Base-by-base conservation (phyloP, 2,888 invertebrate genomes). In the Xylota sylvarum region DNA sequence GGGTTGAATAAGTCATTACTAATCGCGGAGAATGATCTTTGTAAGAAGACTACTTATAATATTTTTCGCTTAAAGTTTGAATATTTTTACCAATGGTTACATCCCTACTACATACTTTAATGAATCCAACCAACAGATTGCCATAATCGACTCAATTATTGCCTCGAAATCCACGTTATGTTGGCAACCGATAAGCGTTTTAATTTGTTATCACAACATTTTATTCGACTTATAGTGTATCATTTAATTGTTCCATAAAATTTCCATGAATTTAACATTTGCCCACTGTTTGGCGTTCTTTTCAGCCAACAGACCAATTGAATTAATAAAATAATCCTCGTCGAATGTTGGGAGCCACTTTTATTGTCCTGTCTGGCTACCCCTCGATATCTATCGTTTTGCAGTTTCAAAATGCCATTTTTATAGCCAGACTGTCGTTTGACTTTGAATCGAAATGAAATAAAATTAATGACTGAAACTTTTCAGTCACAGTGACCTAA, bases 381-480 rank as follows among this genome's bases (percentile, higher is more conserved):
- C 46, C 5, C 19, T 9, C 23, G 32, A 35, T 46, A 17, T 43
- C 56, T 43, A 32, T 27, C 5, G 30, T 5, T 62, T 30, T 43
- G 9, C 14, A 62, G 32, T 58, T 43, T 32, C 35, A 48, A 58
- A 58, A 46, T 9, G 2, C 17, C 19, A 46, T 58, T 58, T 58
- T 72, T 58, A 72, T 46, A 10, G 58, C 46, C 46, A 32, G 17
- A 50, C 43, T 27, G 40, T 48, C 58, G 30, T 58, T 58, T 58
- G 46, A 46, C 46, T 58, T 10, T 46, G 43, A 58, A 58, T 72
- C 10, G 70, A 19, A 58, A 72, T 72, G 46, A 14, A 9, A 72
- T 72, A 48, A 72, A 72, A 48, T 72, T 48, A 48, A 58, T 72
- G 46, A 35, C 23, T 23, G 30, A 23, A 72, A 72, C 58, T 72